Percentiles rank a stretch among this genome's conserved stretches.
Conservation (phyloP, 2,888 invertebrate genomes). For the Pilophorus perplexus region DNA sequence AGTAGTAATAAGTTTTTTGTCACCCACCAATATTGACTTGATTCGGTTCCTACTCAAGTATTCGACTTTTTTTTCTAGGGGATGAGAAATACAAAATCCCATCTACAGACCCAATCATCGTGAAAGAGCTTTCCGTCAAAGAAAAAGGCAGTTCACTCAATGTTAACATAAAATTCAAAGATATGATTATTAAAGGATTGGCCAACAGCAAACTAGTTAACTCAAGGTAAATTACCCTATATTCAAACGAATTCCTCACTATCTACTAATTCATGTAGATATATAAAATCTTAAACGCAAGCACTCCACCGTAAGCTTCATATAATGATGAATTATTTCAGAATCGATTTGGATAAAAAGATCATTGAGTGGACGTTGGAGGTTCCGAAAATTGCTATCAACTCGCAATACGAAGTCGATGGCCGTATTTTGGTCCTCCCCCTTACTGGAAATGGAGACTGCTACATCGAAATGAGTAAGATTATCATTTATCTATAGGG, state of each 20-base stretch:
- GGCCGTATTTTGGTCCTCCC: slow-evolving; percentile 20
- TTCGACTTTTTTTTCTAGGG: slow-evolving; percentile 32
- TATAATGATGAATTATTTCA: neutral
- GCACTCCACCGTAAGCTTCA: neutral
- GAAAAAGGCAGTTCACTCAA: slow-evolving; percentile 38
- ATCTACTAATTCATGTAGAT: neutral
- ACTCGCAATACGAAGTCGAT: slow-evolving; percentile 14
- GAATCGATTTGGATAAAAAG: slow-evolving; percentile 21
- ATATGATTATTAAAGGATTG: slow-evolving; percentile 39
- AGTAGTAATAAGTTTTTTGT: no score
- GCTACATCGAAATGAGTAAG: slow-evolving; percentile 12
- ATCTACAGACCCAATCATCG: slow-evolving; percentile 41
- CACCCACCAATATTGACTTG: no score
- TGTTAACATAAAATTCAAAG: slow-evolving; percentile 41
- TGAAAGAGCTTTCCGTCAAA: slow-evolving; percentile 33
- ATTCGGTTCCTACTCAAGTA: no score
- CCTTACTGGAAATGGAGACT: slow-evolving; percentile 7
- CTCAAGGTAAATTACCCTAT: slow-evolving; percentile 34
- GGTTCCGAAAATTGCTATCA: slow-evolving; percentile 8
- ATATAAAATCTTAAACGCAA: neutral
- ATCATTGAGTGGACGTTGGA: slow-evolving; percentile 13
- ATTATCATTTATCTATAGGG: no score
- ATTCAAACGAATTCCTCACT: neutral
- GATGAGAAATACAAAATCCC: slow-evolving; percentile 44
- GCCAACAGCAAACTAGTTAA: slow-evolving; percentile 33